Evolutionary conservation across 1,140 invertebrate species (phyloP).

Genomic region (Galleria mellonella): DNA sequence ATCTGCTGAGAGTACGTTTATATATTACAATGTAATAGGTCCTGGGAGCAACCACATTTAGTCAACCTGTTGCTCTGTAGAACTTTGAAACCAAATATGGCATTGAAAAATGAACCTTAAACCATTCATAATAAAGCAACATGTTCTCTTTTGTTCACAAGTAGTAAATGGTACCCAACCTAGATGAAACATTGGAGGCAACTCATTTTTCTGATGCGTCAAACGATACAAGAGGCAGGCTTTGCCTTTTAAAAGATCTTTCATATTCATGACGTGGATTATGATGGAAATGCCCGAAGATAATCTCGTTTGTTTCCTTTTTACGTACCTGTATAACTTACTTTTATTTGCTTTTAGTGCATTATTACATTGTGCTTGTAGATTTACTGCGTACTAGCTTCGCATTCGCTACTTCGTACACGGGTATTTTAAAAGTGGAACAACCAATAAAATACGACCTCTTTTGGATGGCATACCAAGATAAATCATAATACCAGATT

Average conservation of each 20-base stretch:
- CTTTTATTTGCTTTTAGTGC: too few species aligned
- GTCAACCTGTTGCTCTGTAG: not conserved
- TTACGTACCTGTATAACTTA: not conserved
- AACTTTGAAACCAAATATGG: not conserved
- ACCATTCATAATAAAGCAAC: too few species aligned
- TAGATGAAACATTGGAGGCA: conserved; percentile 25
- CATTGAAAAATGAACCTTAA: not conserved
- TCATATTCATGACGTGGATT: conserved; percentile 13
- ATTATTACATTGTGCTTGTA: too few species aligned
- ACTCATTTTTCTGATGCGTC: conserved; percentile 27
- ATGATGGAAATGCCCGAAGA: conserved; percentile 11
- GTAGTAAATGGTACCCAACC: conserved; percentile 7
- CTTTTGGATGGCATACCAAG: too few species aligned
- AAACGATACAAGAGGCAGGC: conserved; percentile 13
- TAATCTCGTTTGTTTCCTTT: conserved; percentile 8
- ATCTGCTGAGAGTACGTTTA: too few species aligned
- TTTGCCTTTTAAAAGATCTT: conserved; percentile 13
- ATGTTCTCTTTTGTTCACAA: not conserved
- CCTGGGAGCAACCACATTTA: not conserved
- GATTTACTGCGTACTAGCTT: too few species aligned
- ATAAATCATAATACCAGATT: too few species aligned
- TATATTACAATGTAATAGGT: too few species aligned
- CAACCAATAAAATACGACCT: too few species aligned
- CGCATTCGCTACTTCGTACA: too few species aligned
- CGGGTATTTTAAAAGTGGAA: too few species aligned